A percentile compares a stretch with the other conserved stretches of the same genome.
Evolutionary conservation across 2,797 vertebrate species (phyloP).

Genomic region (Neosalanx taihuensis): DNA sequence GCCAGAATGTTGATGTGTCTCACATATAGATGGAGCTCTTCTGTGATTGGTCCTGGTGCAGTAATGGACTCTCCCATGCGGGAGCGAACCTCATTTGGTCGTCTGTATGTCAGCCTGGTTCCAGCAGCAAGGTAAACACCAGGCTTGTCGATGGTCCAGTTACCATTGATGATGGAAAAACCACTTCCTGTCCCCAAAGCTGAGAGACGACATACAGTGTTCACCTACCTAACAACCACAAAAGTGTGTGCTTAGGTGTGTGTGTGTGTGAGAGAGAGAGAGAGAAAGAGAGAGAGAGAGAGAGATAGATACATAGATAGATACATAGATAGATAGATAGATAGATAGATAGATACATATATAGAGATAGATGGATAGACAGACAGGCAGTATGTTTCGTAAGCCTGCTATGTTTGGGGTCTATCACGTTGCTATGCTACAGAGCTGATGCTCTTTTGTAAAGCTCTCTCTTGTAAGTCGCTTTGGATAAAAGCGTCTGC

Average conservation of each 20-base stretch:
- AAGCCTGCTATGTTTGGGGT: too few relatives aligned
- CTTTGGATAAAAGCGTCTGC: too few relatives aligned
- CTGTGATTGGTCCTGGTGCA: constrained; percentile 56
- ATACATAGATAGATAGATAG: too few relatives aligned
- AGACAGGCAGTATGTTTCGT: too few relatives aligned
- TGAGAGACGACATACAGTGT: constrained; percentile 38
- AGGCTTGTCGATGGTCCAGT: constrained; percentile 76
- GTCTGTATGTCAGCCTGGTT: constrained; percentile 66
- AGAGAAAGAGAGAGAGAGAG: too few relatives aligned
- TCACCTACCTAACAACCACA: constrained; percentile 2
- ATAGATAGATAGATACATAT: too few relatives aligned
- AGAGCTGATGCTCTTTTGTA: background rate
- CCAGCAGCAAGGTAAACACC: constrained; percentile 65
- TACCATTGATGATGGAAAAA: constrained; percentile 69
- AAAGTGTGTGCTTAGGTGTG: background rate
- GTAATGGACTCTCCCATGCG: constrained; percentile 72
- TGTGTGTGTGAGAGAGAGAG: constrained; percentile 6
- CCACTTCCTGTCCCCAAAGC: constrained; percentile 63
- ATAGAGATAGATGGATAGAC: too few relatives aligned
- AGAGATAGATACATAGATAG: too few relatives aligned
- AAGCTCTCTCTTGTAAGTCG: too few relatives aligned
- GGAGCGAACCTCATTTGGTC: constrained; percentile 76
- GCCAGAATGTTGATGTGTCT: constrained; percentile 12
- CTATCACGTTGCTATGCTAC: too few relatives aligned
- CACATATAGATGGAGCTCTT: constrained; percentile 38